Conservation (phyloP, 2,113 vertebrate species). For the Lagopus muta region DNA sequence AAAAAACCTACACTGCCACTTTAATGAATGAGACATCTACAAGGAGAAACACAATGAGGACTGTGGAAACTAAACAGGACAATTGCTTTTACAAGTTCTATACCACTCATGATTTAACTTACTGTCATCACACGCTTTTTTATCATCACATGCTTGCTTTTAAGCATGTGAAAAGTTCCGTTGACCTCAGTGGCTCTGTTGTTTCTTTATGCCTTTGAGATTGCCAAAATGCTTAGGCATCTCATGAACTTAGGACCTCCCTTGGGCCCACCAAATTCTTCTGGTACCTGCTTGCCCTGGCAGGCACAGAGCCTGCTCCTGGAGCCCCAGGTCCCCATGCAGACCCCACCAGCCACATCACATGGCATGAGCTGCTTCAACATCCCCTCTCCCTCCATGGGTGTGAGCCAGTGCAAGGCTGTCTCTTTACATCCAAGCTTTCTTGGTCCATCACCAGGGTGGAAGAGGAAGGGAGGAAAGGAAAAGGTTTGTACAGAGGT, state of each 20-base stretch:
- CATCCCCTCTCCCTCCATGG: too few species aligned
- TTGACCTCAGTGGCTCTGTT: background rate
- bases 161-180: background rate
- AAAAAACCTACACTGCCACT: background rate
- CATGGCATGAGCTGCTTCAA: rapidly evolving
- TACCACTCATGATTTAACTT: background rate
- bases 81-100: background rate
- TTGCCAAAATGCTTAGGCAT: background rate
- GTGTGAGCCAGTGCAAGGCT: background rate
- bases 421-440: background rate
- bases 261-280: background rate
- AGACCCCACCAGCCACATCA: too few species aligned
- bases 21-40: constrained; percentile 33
- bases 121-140: background rate
- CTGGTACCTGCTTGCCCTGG: background rate
- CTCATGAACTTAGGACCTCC: background rate
- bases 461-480: background rate
- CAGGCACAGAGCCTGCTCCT: background rate
- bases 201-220: background rate
- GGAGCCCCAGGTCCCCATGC: background rate
- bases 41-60: background rate
- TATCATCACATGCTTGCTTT: background rate
- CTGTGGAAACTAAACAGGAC: background rate
- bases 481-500: background rate
- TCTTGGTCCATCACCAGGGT: background rate